Evolutionary conservation across 2,113 vertebrate genomes (phyloP).

Genomic region (Origma solitaria): DNA sequence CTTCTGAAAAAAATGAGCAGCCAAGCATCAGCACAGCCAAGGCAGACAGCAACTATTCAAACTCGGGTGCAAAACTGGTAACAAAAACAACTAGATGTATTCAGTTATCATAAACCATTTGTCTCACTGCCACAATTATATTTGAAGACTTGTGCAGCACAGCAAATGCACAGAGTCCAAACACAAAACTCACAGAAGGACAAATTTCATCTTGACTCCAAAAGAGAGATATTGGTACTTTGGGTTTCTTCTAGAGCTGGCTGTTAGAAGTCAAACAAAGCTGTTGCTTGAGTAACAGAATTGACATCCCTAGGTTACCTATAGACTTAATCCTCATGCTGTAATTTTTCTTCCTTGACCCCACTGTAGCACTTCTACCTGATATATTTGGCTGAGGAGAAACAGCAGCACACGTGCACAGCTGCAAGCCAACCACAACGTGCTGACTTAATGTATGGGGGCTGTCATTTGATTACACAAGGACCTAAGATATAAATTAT

Average conservation of each 20-base stretch:
- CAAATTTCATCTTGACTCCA: neutral
- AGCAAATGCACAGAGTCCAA: neutral
- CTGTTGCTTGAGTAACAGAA: neutral
- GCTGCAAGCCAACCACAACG: accelerated
- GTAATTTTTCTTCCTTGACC: neutral
- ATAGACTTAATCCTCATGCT: neutral
- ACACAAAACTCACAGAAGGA: neutral
- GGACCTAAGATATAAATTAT: neutral
- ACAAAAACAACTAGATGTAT: neutral
- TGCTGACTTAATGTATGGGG: accelerated
- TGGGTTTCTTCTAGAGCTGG: neutral
- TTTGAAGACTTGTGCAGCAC: neutral
- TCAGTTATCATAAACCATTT: neutral
- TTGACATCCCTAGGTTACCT: neutral
- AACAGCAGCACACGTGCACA: neutral
- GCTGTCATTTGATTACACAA: neutral
- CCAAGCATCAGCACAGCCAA: neutral
- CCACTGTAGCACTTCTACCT: accelerated
- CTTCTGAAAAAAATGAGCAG: neutral
- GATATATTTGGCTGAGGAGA: neutral
- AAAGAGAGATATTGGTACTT: neutral
- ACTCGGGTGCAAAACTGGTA: accelerated
- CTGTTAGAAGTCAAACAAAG: neutral
- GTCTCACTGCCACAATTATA: neutral
- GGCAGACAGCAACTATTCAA: neutral